Conservation (phyloP, 53 echinoderm and acorn worm species). For the Stichopus horrens region DNA sequence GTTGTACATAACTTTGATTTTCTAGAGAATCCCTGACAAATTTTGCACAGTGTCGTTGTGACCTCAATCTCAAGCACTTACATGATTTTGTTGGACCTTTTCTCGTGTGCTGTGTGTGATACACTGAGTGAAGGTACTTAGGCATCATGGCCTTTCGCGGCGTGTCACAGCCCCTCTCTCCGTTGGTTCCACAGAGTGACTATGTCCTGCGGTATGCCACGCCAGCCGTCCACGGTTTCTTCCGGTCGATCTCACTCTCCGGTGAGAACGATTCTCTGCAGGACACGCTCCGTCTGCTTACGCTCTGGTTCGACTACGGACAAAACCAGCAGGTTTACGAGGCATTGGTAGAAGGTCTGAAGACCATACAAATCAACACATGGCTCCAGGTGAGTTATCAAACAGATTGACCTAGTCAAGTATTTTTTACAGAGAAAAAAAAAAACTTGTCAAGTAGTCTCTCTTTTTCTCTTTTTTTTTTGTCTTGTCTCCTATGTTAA, state of each 20-base stretch:
- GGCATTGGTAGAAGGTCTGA: slow-evolving; percentile 88
- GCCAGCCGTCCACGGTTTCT: slow-evolving; percentile 93
- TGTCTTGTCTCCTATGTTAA: too few species aligned
- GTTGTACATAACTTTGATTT: too few species aligned
- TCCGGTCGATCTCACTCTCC: slow-evolving; percentile 90
- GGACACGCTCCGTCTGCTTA: slow-evolving; percentile 92
- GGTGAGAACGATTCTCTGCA: slow-evolving; percentile 83
- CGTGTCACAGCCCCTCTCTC: neutral
- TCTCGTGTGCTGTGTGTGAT: too few species aligned
- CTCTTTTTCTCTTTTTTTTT: too few species aligned
- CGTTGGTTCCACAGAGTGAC: slow-evolving; percentile 56
- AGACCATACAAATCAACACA: slow-evolving; percentile 96
- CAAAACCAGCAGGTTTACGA: slow-evolving; percentile 91
- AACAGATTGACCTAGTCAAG: too few species aligned
- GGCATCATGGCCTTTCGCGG: too few species aligned
- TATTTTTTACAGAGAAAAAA: too few species aligned
- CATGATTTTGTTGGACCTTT: too few species aligned
- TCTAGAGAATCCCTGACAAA: too few species aligned
- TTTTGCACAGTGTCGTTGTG: too few species aligned
- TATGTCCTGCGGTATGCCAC: slow-evolving; percentile 75
- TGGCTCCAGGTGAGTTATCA: slow-evolving; percentile 91
- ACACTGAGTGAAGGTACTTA: neutral
- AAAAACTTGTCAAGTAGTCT: too few species aligned
- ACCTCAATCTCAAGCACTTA: too few species aligned
- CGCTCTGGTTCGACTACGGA: slow-evolving; percentile 98